Evolutionary conservation across 1,140 invertebrate species (phyloP).

Genomic region (silkworm (Bombyx mori)): ASM3026992v2 NC_085122.1:3009001-3009500

Average conservation of each 20-base stretch:
- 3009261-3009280: conserved; percentile 56
- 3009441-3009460: conserved; percentile 32
- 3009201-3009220: no score
- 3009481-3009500: no score
- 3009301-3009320: conserved; percentile 39
- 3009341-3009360: conserved; percentile 50
- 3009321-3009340: conserved; percentile 50
- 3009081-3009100: not conserved
- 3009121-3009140: not conserved
- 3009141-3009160: no score
- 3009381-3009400: conserved; percentile 60
- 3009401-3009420: conserved; percentile 56
- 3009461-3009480: no score
- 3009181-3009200: no score
- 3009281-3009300: conserved; percentile 53
- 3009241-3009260: conserved; percentile 28
- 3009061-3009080: not conserved
- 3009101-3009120: not conserved
- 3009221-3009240: conserved; percentile 12
- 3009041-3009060: not conserved
- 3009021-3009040: not conserved
- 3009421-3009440: conserved; percentile 61
- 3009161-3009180: no score
- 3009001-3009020: not conserved
- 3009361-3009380: conserved; percentile 58